A percentile compares a stretch with the other conserved stretches of the same genome.
phyloP scores from a whole-genome alignment of 2,113 vertebrate species.

The Oncorhynchus nerka region DNA sequence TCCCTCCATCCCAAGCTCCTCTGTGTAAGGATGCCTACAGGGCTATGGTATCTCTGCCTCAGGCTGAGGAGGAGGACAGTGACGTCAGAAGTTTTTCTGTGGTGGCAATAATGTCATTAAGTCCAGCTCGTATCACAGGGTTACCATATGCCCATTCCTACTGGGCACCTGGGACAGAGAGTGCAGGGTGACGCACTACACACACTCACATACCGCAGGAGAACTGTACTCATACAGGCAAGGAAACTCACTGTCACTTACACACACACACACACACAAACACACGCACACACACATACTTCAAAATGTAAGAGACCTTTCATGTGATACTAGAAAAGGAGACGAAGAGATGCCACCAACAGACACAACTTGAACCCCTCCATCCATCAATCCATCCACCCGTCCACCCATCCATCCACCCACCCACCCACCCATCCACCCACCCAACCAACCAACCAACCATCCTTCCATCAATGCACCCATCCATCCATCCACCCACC shows the following conservation, averaged over 20 bases:
- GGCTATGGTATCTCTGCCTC: no score
- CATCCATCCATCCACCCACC: no score
- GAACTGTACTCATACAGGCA: conserved; percentile 35
- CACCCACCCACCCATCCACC: no score
- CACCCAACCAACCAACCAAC: no score
- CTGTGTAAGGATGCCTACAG: no score
- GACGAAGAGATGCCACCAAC: neutral
- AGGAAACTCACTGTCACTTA: conserved; percentile 31
- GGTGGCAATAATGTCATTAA: conserved; percentile 54
- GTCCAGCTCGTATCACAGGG: conserved; percentile 66
- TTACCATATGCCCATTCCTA: conserved; percentile 75
- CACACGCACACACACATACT: conserved; percentile 29
- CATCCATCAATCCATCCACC: no score
- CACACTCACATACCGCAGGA: conserved; percentile 58
- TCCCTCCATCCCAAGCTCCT: no score
- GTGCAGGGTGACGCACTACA: conserved; percentile 71
- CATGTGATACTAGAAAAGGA: neutral
- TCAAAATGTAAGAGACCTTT: neutral
- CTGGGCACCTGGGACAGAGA: conserved; percentile 63
- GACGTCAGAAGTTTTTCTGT: conserved; percentile 55
- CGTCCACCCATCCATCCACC: no score
- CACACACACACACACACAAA: neutral
- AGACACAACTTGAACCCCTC: neutral
- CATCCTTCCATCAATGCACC: no score
- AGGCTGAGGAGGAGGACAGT: conserved; percentile 17